Percentiles rank a stretch among this genome's conserved stretches.
Evolutionary conservation across 2,113 vertebrate genomes (phyloP).

Genomic region (Indri indri): DNA sequence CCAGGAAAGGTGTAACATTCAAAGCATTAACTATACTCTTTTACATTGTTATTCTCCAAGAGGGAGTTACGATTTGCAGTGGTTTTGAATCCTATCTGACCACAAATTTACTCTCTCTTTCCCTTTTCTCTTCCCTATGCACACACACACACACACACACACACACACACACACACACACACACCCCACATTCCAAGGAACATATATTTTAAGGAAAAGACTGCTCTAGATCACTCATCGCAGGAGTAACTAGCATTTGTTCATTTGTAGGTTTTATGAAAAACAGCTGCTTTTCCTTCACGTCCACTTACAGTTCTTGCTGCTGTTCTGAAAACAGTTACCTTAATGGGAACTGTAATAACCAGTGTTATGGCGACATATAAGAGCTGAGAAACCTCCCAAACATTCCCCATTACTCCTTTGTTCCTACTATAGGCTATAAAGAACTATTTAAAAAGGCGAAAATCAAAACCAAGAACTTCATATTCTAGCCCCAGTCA

Average conservation of each 20-base stretch:
- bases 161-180: neutral
- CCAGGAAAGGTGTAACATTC: neutral
- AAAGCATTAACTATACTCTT: neutral
- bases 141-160: neutral
- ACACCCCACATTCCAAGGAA: neutral
- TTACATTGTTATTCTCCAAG: neutral
- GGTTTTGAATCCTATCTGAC: neutral
- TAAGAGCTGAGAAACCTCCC: constrained; percentile 1
- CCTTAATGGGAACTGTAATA: constrained; percentile 36
- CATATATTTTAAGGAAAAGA: neutral
- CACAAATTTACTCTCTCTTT: neutral
- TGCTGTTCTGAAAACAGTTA: constrained; percentile 53
- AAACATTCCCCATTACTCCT: neutral
- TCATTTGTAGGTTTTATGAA: constrained; percentile 53
- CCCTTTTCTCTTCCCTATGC: neutral
- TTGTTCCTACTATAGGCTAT: neutral
- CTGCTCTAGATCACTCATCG: constrained; percentile 20
- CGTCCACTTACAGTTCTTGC: constrained; percentile 39
- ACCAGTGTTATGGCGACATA: neutral
- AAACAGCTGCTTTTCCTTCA: constrained; percentile 43
- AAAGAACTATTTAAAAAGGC: constrained; percentile 43
- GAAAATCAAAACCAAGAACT: neutral
- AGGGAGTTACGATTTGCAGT: neutral
- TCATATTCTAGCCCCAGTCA: neutral
- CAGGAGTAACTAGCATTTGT: neutral